Base-by-base conservation (phyloP, 2,888 invertebrate genomes). In the Nezara viridula region DNA sequence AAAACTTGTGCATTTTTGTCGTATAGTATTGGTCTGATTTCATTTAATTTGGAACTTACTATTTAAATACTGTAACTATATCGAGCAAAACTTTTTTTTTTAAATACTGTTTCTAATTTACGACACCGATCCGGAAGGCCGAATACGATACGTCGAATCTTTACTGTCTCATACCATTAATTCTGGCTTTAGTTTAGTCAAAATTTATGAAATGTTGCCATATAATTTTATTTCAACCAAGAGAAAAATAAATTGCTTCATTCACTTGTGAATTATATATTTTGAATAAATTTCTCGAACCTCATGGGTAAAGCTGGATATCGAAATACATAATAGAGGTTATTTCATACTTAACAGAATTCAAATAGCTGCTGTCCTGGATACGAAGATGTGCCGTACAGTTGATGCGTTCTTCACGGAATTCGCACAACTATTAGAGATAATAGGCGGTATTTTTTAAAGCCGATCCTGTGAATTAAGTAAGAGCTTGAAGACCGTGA, bases 401-500 rank as follows among this genome's bases (percentile, higher is more conserved):
- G 19, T 50, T 21, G 21, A n/a, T 55, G 50, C 55, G 55, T 55
- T n/a, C 55, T n/a, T 55, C n/a, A n/a, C n/a, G 55, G n/a, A 55
- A n/a, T 55, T 55, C 55, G n/a, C n/a, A 55, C 24, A 55, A 55
- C n/a, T 55, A 55, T 55, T 55, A 55, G 55, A 24, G 55, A 55
- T 55, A 55, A 55, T 55, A 55, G 55, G n/a, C n/a, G n/a, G 55
- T 12, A 7, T n/a, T 55, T 55, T n/a, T 55, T n/a, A 55, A 55
- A 55, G 55, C n/a, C 55, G 24, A n/a, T n/a, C 6, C 55, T 10
- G 55, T 55, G 55, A 55, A 55, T 55, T 55, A 55, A 55, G 55
- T 55, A 55, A 55, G 55, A 55, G 55, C 55, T 55, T 55, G 55
- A 55, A 55, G 55, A 55, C 55, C 55, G 55, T 55, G 55, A 55